Percentiles rank a stretch among this genome's conserved stretches.
Conservation (phyloP, 2,797 vertebrate species). For the Sebastes minor region DNA sequence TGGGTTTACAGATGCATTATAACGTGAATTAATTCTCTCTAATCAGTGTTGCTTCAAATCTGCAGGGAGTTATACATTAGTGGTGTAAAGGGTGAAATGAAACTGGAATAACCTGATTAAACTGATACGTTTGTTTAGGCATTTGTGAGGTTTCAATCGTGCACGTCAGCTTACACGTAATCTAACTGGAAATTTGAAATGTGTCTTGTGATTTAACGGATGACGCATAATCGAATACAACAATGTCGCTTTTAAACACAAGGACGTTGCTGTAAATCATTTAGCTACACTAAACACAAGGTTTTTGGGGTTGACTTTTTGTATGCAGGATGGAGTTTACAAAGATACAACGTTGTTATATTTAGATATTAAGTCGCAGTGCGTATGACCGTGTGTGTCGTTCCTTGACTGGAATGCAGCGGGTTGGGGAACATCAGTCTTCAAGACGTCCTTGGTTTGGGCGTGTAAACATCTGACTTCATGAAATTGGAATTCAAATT, state of each 20-base stretch:
- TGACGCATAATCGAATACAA: background rate
- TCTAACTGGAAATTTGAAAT: slow-evolving; percentile 43
- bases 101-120: slow-evolving; percentile 54
- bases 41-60: slow-evolving; percentile 29
- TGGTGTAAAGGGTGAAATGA: slow-evolving; percentile 5
- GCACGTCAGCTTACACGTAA: background rate
- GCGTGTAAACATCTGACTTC: slow-evolving; percentile 1
- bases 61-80: slow-evolving; percentile 8
- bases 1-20: slow-evolving; percentile 52
- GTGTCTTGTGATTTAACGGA: slow-evolving; percentile 6
- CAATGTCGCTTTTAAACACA: background rate
- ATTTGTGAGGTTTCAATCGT: background rate
- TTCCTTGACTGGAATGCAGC: slow-evolving; percentile 21
- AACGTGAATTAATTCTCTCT: slow-evolving; percentile 1
- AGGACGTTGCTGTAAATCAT: slow-evolving; percentile 8
- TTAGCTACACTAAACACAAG: slow-evolving; percentile 29
- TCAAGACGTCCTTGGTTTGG: slow-evolving; percentile 19
- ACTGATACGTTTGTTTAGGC: slow-evolving; percentile 15
- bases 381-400: slow-evolving; percentile 1
- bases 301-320: slow-evolving; percentile 8
- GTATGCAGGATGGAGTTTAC: slow-evolving; percentile 50
- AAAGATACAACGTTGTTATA: slow-evolving; percentile 12
- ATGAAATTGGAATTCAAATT: slow-evolving; percentile 45
- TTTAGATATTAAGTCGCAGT: background rate
- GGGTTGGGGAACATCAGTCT: slow-evolving; percentile 45